These are phyloP conservation scores for Psilopsiagon aymara DNA, from an alignment of 2,113 vertebrate genomes.

Conservation along the genomic window DNA sequence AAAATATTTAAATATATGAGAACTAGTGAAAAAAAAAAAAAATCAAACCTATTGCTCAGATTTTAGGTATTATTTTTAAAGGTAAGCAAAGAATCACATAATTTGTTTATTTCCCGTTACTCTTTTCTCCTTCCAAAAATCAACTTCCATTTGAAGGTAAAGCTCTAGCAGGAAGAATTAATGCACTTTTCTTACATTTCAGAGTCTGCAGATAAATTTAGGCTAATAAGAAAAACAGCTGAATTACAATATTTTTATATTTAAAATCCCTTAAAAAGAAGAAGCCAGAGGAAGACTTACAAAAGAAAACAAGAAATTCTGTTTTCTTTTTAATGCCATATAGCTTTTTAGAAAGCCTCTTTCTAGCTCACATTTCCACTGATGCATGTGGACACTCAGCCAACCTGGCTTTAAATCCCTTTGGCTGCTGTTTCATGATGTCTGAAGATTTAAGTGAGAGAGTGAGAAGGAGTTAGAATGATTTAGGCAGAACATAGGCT, in stretches of 20 bases:
- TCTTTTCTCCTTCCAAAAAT: not conserved
- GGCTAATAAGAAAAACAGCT: not conserved
- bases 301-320: not conserved
- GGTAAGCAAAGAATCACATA: not conserved
- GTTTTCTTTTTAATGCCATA: not conserved
- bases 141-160: not conserved
- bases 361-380: not conserved
- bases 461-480: not conserved
- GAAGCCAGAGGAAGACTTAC: not conserved
- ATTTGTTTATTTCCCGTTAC: not conserved
- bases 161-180: not conserved
- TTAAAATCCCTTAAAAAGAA: not conserved
- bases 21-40: not conserved
- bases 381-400: not conserved
- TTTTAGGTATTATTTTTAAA: not conserved
- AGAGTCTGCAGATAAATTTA: not conserved
- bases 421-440: not conserved
- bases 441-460: not conserved
- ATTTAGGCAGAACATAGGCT: not conserved
- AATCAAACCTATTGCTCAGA: not conserved
- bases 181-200: not conserved
- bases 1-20: not conserved
- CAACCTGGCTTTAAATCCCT: not conserved
- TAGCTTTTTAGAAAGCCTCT: not conserved
- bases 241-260: not conserved